Base-by-base conservation (phyloP, 2,888 invertebrate genomes). In the Caenorhabditis virilis region DNA sequence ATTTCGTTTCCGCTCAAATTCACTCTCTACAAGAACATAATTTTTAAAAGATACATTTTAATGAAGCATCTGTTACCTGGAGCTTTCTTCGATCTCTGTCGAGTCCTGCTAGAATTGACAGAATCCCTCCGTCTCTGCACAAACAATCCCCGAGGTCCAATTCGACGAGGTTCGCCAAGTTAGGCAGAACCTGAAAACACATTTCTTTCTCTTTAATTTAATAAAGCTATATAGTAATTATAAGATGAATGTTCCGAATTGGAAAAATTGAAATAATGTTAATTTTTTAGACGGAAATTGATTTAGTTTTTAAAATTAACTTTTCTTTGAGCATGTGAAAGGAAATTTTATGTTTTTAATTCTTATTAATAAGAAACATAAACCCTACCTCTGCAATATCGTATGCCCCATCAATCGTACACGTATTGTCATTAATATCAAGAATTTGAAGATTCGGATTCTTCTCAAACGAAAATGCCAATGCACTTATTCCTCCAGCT, bases 351-450 rank as follows among this genome's bases (percentile, higher is more conserved):
- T n/a, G n/a, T n/a, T n/a, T n/a, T n/a, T n/a, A n/a, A n/a, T n/a
- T n/a, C n/a, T n/a, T n/a, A n/a, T n/a, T n/a, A n/a, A n/a, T n/a
- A n/a, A n/a, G n/a, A n/a, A 30, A 13, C 30, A 13, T 20, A 9
- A 51, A 26, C 4, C 33, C 18, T 33, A 85, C 85, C 71, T 87
- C 86, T 0, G 92, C 90, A 26, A 97, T 87, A 0, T 90, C 89
- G 16, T 83, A 84, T 0, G 92, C 91, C 0, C 95, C 97, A 72
- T 88, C 88, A 0, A 80, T 82, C 7, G 88, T 87, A 15, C 95
- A 88, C 0, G 92, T 95, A 85, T 98, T 98, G 83, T 98, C 97
- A 83, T 94, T 94, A 0, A 98, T 86, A 85, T 97, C 93, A 3
- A 98, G 85, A 33, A 57, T 35, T 9, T 55, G 25, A 3, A 98